Conservation (phyloP, 2,797 vertebrate genomes). For the Sebastes cheni region DNA sequence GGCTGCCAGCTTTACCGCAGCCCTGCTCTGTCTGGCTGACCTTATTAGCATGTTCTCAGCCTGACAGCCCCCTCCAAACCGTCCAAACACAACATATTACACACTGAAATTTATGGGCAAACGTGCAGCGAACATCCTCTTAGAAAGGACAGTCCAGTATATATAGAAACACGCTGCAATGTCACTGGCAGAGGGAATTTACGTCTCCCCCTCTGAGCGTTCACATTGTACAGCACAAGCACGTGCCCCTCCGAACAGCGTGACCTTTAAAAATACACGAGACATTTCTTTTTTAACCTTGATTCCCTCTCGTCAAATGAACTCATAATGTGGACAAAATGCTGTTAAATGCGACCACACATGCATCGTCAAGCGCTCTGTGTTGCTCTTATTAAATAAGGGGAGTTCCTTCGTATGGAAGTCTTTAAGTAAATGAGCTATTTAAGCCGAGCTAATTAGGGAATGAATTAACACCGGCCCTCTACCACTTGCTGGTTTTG, state of each 20-base stretch:
- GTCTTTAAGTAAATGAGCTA: neutral
- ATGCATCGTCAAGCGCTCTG: neutral
- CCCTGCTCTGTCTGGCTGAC: constrained; percentile 18
- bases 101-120: neutral
- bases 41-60: constrained; percentile 15
- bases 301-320: neutral
- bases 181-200: neutral
- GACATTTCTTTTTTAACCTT: no score
- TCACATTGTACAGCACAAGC: no score
- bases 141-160: neutral
- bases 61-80: neutral
- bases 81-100: neutral
- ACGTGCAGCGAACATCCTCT: neutral
- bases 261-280: neutral
- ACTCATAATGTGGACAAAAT: neutral
- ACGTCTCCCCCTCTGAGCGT: no score
- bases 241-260: neutral
- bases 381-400: neutral
- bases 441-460: constrained; percentile 24
- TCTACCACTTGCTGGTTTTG: constrained; percentile 33
- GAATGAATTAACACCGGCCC: constrained; percentile 4
- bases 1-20: neutral
- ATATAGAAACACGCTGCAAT: neutral
- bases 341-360: neutral
- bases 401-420: neutral